phyloP scores from a whole-genome alignment of 2,797 vertebrate species.

The Naso thynnoides region DNA sequence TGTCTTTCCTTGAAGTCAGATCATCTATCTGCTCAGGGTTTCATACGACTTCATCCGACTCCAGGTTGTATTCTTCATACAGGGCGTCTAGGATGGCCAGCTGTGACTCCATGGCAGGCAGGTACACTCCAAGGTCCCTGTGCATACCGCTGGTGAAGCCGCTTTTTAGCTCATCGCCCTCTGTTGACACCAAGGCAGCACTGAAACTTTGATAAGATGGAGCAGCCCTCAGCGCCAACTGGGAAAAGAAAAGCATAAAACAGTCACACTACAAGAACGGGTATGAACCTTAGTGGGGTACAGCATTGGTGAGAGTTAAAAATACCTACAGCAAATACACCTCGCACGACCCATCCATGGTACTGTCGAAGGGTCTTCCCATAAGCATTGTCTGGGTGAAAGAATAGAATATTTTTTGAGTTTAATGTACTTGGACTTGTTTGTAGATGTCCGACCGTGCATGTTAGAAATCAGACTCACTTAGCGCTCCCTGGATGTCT shows the following conservation, averaged over 20 bases:
- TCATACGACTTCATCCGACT: conserved; percentile 98
- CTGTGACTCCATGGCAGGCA: conserved; percentile 96
- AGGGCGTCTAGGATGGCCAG: conserved; percentile 92
- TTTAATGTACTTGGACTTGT: neutral
- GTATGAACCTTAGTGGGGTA: neutral
- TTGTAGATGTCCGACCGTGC: neutral
- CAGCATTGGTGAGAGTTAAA: neutral
- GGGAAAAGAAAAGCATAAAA: conserved; percentile 20
- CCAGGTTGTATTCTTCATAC: conserved; percentile 94
- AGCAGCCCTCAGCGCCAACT: conserved; percentile 96
- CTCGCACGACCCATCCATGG: conserved; percentile 97
- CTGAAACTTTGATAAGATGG: conserved; percentile 93
- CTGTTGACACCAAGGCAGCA: conserved; percentile 89
- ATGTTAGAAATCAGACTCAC: conserved; percentile 82
- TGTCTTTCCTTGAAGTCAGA: conserved; percentile 10
- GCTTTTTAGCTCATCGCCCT: conserved; percentile 90
- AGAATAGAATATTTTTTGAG: too few relatives aligned
- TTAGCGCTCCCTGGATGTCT: conserved; percentile 94
- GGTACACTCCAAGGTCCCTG: conserved; percentile 92
- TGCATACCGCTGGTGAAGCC: conserved; percentile 89
- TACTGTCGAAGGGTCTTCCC: conserved; percentile 95
- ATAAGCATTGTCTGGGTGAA: conserved; percentile 90
- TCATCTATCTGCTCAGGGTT: conserved; percentile 49
- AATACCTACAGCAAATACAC: conserved; percentile 95
- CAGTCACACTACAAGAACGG: neutral